Evolutionary conservation across 2,888 invertebrate species (phyloP), one percentile per base, ranked within the genome.

Genomic region (Mythimna ferrago): DNA sequence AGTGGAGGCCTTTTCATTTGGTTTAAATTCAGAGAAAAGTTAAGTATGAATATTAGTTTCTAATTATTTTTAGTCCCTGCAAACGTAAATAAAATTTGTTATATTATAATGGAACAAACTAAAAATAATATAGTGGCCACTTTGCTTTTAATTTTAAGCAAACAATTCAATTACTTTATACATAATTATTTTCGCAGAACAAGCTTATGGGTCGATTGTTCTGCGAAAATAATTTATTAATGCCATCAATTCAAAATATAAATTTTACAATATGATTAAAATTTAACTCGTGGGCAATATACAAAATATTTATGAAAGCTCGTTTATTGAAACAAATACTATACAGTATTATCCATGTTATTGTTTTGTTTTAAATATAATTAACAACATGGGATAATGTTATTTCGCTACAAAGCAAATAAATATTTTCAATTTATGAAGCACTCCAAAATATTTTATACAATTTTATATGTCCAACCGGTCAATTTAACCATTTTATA

Each of bases 401-500:
- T 76, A 38, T 41, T 48, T 48, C 19, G 26, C 26, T 60, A 60
- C 51, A 61, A 41, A 19, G 5, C 48, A 16, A 48, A 67, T 63
- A 66, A 60, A 61, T 56, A 54, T 19, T 60, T 54, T 60, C 48
- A 73, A 61, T 38, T 11, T 54, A 62, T 57, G 53, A n/a, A 64
- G 35, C 53, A 56, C 16, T 64, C 11, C 0, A 16, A 70, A 73
- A 62, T 75, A 63, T 63, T 77, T 65, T 32, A 51, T 48, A 70
- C 62, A 73, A 67, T 71, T 78, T 76, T 62, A 66, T 78, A 69
- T 65, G 60, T 79, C 44, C 56, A 56, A 48, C 60, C 51, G 61
- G 71, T 71, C 65, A 77, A 75, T 85, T 72, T 64, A 81, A 71
- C 74, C 71, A 74, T 81, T 84, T 78, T 81, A 80, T 76, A 81